Evolutionary conservation across 1,140 invertebrate species (phyloP), one percentile per base, ranked within the genome.

Genomic region (Brachionus manjavacas): DNA sequence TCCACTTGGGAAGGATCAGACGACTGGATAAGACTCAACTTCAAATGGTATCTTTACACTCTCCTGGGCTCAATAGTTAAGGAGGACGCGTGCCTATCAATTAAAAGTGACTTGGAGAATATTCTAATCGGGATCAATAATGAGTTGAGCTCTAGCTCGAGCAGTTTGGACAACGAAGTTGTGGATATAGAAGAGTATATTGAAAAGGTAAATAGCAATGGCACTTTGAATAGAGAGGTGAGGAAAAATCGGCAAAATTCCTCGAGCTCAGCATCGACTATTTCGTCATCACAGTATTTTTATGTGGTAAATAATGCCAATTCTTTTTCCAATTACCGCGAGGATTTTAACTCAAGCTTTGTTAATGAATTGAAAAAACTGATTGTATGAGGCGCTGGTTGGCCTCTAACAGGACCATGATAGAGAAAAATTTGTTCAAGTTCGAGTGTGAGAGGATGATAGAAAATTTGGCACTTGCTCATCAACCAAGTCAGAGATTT

Each of bases 11-110:
- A 96, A 90, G 95, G 95, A 16, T 94, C 94, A 31, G 95, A 97
- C 87, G 94, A 96, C 86, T 99, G 97, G 97, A 94, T 99, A 52
- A 91, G 97, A 85, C 93, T 95, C 49, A 96, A 99, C 88, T 98
- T 99, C 89, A 93, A 94, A 86, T 92, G 94, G 68, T 99, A 99
- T 89, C 91, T 98, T 52, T 91, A 97, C 84, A 95, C 94, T 86
- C 90, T 99, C 41, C 87, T 99, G 81, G 87, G 88, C 23, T 87
- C 88, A 7, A 86, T 88, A 20, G 28, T 78, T 46, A 35, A 72
- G 72, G 55, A 86, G 86, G 86, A 81, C n/a, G 31, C 16, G 8
- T 81, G 79, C n/a, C 1, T 39, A 1, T 31, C 31, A 0, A 60
- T 84, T 39, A 60, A 64, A 35, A 81, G 35, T 25, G 79, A 81